Conservation (phyloP, 1,140 invertebrate genomes). For the Calephelis nemesis region DNA sequence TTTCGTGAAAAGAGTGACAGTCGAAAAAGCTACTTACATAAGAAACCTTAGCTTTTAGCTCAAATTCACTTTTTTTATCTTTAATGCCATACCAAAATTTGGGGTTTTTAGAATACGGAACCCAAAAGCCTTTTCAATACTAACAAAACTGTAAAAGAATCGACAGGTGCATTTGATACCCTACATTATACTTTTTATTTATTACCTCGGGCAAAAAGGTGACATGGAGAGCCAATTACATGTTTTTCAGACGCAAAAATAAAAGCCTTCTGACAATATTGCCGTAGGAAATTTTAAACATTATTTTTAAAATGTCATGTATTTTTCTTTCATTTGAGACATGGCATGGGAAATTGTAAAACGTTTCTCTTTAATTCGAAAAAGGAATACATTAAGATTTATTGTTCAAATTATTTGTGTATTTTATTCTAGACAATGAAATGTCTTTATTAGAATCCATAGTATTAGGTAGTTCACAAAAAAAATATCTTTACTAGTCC, state of each 20-base stretch:
- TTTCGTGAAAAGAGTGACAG: too few species aligned
- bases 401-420: too few species aligned
- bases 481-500: too few species aligned
- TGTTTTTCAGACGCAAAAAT: slow-evolving; percentile 15
- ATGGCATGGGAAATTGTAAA: background rate
- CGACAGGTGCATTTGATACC: slow-evolving; percentile 64
- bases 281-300: slow-evolving; percentile 1
- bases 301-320: background rate
- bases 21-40: too few species aligned
- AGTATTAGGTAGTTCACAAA: too few species aligned
- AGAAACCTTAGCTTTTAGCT: too few species aligned
- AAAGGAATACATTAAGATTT: background rate
- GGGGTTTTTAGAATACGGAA: background rate
- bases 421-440: too few species aligned
- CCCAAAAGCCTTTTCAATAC: slow-evolving; percentile 25
- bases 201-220: slow-evolving; percentile 44
- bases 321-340: background rate
- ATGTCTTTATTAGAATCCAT: too few species aligned
- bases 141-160: slow-evolving; percentile 41
- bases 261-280: slow-evolving; percentile 4
- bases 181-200: slow-evolving; percentile 56
- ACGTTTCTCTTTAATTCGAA: background rate
- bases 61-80: too few species aligned
- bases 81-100: too few species aligned
- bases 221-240: slow-evolving; percentile 39